Conservation (phyloP, 2,113 vertebrate species). For the Colius striatus region DNA sequence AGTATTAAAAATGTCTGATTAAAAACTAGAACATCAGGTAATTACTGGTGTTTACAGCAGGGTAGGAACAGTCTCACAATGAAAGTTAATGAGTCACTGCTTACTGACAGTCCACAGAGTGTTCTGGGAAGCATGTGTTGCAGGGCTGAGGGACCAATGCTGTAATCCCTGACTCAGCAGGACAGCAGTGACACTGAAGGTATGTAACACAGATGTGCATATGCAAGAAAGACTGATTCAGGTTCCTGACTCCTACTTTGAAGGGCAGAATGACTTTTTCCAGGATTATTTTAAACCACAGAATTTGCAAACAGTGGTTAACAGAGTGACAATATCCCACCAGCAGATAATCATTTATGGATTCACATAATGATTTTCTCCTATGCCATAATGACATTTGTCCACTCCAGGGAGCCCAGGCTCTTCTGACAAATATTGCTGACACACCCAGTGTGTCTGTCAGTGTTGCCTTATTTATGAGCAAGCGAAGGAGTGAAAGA, state of each 20-base stretch:
- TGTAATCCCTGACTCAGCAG: background rate
- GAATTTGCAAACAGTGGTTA: constrained; percentile 54
- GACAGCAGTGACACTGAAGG: background rate
- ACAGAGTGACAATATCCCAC: constrained; percentile 44
- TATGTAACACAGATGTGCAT: accelerated
- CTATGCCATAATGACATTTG: constrained; percentile 79
- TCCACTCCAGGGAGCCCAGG: constrained; percentile 70
- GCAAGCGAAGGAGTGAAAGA: background rate
- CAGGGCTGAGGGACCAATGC: background rate
- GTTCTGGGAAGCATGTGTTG: background rate
- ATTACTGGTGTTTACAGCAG: background rate
- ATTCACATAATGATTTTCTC: constrained; percentile 85
- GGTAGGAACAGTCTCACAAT: background rate
- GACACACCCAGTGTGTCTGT: constrained; percentile 73
- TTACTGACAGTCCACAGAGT: accelerated
- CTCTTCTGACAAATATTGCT: constrained; percentile 85
- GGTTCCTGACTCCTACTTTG: background rate
- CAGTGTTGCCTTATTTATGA: constrained; percentile 11
- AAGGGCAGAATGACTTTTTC: background rate
- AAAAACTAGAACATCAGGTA: background rate
- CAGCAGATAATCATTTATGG: constrained; percentile 82
- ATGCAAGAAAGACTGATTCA: background rate
- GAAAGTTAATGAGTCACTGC: background rate
- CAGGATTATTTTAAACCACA: constrained; percentile 35
- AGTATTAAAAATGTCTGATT: background rate